Conservation (phyloP, 2,888 invertebrate genomes). For the Orthosia incerta region DNA sequence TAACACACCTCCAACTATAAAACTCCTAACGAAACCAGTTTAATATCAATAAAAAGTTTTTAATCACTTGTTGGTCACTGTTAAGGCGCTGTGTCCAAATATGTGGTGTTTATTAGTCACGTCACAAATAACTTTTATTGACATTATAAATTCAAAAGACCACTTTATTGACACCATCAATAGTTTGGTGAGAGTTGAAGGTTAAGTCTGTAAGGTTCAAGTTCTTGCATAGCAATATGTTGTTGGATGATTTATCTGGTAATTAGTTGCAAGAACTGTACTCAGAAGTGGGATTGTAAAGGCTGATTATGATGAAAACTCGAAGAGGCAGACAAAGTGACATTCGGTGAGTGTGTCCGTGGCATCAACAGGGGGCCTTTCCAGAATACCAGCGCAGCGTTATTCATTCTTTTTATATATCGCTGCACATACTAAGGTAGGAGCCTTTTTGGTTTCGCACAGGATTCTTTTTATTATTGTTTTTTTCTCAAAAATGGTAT, state of each 20-base stretch:
- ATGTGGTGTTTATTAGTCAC: constrained; percentile 36
- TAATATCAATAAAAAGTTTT: constrained; percentile 44
- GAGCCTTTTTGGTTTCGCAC: too few relatives aligned
- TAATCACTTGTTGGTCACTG: constrained; percentile 29
- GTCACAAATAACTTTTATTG: constrained; percentile 42
- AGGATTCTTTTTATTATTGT: too few relatives aligned
- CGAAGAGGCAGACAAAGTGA: not conserved
- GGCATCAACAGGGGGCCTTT: too few relatives aligned
- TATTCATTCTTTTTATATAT: too few relatives aligned
- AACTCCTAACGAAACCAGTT: constrained; percentile 44
- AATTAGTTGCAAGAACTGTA: not conserved
- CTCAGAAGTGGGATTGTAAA: too few relatives aligned
- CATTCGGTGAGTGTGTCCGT: too few relatives aligned
- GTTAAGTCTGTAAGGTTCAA: constrained; percentile 16
- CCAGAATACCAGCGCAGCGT: too few relatives aligned
- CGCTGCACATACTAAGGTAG: too few relatives aligned
- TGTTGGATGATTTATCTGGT: not conserved
- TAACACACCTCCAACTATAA: not conserved
- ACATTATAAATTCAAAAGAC: constrained; percentile 44
- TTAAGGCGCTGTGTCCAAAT: constrained; percentile 24
- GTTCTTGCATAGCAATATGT: constrained; percentile 7
- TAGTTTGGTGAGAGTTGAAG: constrained; percentile 34
- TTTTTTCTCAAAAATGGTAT: too few relatives aligned
- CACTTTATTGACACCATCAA: constrained; percentile 29
- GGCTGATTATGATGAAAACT: not conserved